Percentiles rank a stretch among this genome's conserved stretches.
These are phyloP conservation scores for Drosophila elegans DNA, from an alignment of 1,140 invertebrate species.

Conservation along the genomic window DNA sequence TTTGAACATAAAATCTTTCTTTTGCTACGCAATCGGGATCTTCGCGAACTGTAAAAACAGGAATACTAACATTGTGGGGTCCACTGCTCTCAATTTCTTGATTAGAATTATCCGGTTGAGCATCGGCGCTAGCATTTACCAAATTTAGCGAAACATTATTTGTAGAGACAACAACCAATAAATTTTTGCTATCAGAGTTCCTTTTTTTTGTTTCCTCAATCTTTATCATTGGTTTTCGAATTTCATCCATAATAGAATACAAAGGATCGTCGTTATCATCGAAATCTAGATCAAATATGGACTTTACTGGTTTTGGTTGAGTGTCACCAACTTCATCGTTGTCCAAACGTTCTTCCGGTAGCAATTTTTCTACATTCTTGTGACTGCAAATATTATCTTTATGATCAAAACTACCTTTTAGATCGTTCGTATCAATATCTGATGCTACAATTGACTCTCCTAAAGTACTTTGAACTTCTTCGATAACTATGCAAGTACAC, in stretches of 20 bases:
- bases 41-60: conserved; percentile 55
- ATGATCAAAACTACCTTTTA: neutral
- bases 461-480: conserved; percentile 19
- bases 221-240: conserved; percentile 10
- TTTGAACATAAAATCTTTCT: conserved; percentile 64
- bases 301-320: conserved; percentile 60
- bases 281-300: conserved; percentile 77
- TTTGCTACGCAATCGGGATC: conserved; percentile 83
- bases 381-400: neutral
- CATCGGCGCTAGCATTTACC: neutral
- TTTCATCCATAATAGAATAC: conserved; percentile 60
- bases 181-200: neutral
- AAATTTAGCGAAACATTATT: conserved; percentile 1
- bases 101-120: neutral
- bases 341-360: neutral
- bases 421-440: neutral
- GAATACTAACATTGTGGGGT: neutral
- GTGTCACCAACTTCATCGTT: conserved; percentile 9
- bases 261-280: conserved; percentile 76
- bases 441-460: conserved; percentile 1
- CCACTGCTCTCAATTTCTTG: conserved; percentile 15
- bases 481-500: conserved; percentile 71
- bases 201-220: conserved; percentile 12
- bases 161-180: neutral
- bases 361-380: neutral